Base-by-base conservation (phyloP, 2,113 vertebrate genomes). In the Oreochromis niloticus region DNA sequence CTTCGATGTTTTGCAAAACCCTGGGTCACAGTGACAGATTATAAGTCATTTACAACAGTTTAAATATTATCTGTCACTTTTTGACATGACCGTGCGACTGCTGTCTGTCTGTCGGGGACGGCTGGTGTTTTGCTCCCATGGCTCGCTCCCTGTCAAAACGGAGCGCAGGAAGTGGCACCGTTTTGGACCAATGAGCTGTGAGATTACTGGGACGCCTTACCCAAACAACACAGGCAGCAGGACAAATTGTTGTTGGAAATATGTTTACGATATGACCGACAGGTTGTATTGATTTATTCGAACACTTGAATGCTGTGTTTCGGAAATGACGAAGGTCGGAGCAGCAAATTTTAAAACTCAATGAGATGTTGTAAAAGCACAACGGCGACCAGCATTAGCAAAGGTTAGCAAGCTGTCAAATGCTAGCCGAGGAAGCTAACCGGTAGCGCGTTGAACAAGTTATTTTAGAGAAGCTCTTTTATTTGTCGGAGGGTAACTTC, bases 161-260 rank as follows among this genome's bases (percentile, higher is more conserved):
- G 9, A 32, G 6, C 14, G 59, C n/a, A 68, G 93, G 93, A 93
- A 90, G 89, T 91, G 66, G 81, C 78, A 13, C 30, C 41, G 32
- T 27, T 56, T 32, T 75, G 17, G 6, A 89, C 93, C 95, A 95
- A 95, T 95, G 92, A 94, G 83, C 63, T 86, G 46, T 4, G 63
- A 85, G 84, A 19, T 84, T 92, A 87, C 75, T 92, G 2, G 46
- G 78, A 93, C 43, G 50, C 82, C 71, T 80, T 56, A 79, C 83
- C 85, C 34, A 87, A 89, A 94, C 85, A 94, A 84, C 24, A 90
- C 54, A 82, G 48, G 10, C 59, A 87, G 59, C 78, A 36, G 81
- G 46, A 75, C 34, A 73, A 68, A 55, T 83, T 24, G 4, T n/a
- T 86, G 10, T n/a, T 81, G 10, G 14, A 43, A 36, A 41, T 2